Percentiles rank a stretch among this genome's conserved stretches.
Conservation (phyloP, 2,113 vertebrate species). For the Prionailurus viverrinus region DNA sequence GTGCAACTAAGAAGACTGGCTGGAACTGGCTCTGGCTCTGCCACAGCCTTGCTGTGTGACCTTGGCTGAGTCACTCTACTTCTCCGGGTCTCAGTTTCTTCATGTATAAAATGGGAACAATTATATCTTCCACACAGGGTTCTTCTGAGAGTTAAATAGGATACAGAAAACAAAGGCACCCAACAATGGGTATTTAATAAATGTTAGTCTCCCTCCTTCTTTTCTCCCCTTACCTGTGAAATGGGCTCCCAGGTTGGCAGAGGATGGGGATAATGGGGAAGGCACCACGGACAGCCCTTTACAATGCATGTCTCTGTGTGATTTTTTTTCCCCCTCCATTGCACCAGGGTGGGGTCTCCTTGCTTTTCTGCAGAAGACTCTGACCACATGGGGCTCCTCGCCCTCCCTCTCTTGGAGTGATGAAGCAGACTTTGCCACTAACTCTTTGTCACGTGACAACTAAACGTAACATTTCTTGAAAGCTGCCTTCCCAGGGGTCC, state of each 20-base stretch:
- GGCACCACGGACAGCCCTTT: not conserved
- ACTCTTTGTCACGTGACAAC: not conserved
- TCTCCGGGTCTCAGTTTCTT: not conserved
- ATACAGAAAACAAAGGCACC: not conserved
- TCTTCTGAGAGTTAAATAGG: not conserved
- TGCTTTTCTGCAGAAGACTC: not conserved
- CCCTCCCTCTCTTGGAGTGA: not conserved
- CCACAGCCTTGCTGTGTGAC: not conserved
- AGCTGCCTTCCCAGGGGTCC: not conserved
- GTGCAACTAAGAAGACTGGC: not conserved
- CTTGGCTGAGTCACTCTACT: not conserved
- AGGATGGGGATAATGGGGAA: not conserved
- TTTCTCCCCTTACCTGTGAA: not conserved
- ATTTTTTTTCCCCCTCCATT: too few relatives aligned
- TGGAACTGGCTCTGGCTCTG: not conserved
- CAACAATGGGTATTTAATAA: not conserved
- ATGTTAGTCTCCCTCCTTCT: too few relatives aligned
- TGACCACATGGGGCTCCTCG: not conserved
- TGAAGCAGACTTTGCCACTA: not conserved
- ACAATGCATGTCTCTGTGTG: not conserved
- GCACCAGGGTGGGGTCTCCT: too few relatives aligned
- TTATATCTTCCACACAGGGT: not conserved
- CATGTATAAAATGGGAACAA: not conserved
- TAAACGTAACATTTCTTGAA: not conserved
- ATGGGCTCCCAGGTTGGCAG: not conserved